Conservation (phyloP, 1,140 invertebrate species). For the Drosophila funebris region DNA sequence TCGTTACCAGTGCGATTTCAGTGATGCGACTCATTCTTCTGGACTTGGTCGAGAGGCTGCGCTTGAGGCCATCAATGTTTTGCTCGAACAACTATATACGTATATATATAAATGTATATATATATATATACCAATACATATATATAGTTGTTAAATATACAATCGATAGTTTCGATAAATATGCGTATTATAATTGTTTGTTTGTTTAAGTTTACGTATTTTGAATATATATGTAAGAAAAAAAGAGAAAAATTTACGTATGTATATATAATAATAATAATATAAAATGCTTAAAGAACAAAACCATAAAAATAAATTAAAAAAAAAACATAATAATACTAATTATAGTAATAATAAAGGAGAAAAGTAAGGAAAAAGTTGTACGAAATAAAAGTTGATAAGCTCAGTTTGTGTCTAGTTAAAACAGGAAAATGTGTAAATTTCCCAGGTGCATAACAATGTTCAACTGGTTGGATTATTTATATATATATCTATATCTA, state of each 20-base stretch:
- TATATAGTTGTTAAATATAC: background rate
- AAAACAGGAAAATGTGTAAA: too few relatives aligned
- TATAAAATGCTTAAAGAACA: slow-evolving; percentile 47
- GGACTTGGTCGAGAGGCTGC: slow-evolving; percentile 89
- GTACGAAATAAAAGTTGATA: background rate
- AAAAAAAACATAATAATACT: background rate
- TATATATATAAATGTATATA: too few relatives aligned
- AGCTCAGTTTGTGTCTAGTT: too few relatives aligned
- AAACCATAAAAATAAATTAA: slow-evolving; percentile 30
- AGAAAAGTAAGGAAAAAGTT: background rate
- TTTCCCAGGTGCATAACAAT: too few relatives aligned
- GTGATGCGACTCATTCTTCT: slow-evolving; percentile 92
- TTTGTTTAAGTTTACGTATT: slow-evolving; percentile 40
- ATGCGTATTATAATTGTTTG: slow-evolving; percentile 28
- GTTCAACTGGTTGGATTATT: too few relatives aligned
- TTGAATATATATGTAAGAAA: slow-evolving; percentile 76
- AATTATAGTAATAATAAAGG: background rate
- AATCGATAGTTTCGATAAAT: background rate
- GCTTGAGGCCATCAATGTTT: slow-evolving; percentile 92
- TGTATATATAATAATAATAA: slow-evolving; percentile 63
- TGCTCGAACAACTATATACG: slow-evolving; percentile 91
- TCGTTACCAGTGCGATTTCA: slow-evolving; percentile 90
- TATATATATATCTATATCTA: too few relatives aligned
- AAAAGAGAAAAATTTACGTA: slow-evolving; percentile 71
- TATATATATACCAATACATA: background rate